Percentiles rank a stretch among this genome's conserved stretches.
Conservation (phyloP, 2,888 invertebrate species). For the Dryadula phaetusa region DNA sequence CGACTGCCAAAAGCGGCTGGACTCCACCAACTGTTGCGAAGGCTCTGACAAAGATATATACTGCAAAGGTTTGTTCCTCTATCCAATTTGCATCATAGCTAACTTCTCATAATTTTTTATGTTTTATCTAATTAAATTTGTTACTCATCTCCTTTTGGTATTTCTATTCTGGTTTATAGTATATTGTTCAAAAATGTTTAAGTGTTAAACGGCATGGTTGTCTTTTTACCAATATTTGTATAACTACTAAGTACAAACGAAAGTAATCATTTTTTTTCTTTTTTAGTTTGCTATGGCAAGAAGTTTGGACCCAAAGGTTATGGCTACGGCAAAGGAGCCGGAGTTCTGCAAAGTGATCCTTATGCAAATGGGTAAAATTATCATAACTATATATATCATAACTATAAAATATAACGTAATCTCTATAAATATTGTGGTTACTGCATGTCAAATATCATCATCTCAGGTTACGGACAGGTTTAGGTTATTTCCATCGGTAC, state of each 20-base stretch:
- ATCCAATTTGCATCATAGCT: constrained; percentile 38
- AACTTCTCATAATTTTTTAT: constrained; percentile 30
- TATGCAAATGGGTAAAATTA: constrained; percentile 90
- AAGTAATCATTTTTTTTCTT: not conserved
- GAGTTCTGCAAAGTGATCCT: constrained; percentile 95
- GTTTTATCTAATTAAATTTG: constrained; percentile 24
- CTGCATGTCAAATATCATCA: constrained; percentile 45
- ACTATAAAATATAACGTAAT: not conserved
- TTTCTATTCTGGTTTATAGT: not conserved
- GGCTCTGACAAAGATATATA: constrained; percentile 98
- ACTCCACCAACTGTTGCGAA: constrained; percentile 96
- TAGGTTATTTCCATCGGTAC: constrained; percentile 83
- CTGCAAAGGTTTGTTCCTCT: constrained; percentile 92
- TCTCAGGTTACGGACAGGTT: constrained; percentile 83
- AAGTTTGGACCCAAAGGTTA: constrained; percentile 99
- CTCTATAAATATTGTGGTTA: constrained; percentile 20
- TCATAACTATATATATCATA: not conserved
- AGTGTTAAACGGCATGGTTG: constrained; percentile 5
- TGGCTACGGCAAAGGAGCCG: constrained; percentile 98
- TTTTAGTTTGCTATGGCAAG: constrained; percentile 96
- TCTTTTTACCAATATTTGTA: not conserved
- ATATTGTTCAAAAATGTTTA: not conserved
- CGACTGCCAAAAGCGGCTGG: constrained; percentile 93
- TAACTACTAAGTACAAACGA: not conserved
- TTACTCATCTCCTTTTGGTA: constrained; percentile 5